Evolutionary conservation across 2,888 invertebrate species (phyloP).

Genomic region (Scaptodrosophila latifasciaeformis): DNA sequence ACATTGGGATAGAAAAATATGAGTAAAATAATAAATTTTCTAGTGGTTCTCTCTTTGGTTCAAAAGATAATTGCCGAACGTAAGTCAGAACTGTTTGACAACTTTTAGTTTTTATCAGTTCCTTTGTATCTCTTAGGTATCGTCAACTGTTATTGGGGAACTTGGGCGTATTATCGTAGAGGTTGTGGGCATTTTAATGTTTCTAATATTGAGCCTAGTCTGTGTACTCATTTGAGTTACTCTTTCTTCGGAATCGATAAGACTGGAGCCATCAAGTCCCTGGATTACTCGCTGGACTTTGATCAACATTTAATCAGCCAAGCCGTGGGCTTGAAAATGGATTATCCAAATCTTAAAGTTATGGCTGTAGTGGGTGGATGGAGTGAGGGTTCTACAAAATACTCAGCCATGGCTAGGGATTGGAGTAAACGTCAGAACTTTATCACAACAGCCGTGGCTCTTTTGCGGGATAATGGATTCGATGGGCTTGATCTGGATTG

Average conservation of each 20-base stretch:
- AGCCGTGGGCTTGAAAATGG: slow-evolving; percentile 44
- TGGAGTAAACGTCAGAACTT: slow-evolving; percentile 82
- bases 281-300: slow-evolving; percentile 39
- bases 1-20: slow-evolving; percentile 28
- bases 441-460: slow-evolving; percentile 82
- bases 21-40: slow-evolving; percentile 20
- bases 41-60: slow-evolving; percentile 15
- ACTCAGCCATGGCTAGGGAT: slow-evolving; percentile 86
- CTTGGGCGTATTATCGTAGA: slow-evolving; percentile 56
- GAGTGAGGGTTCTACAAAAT: slow-evolving; percentile 93
- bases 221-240: slow-evolving; percentile 65
- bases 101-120: not conserved
- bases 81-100: slow-evolving; percentile 12
- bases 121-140: slow-evolving; percentile 33
- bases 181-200: slow-evolving; percentile 53
- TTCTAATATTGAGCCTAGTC: slow-evolving; percentile 42
- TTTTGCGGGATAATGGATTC: slow-evolving; percentile 85
- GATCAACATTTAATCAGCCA: slow-evolving; percentile 36
- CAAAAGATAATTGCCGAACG: slow-evolving; percentile 28
- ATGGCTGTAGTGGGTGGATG: slow-evolving; percentile 93
- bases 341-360: slow-evolving; percentile 77
- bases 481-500: slow-evolving; percentile 94
- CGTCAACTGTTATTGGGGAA: slow-evolving; percentile 61
- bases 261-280: slow-evolving; percentile 35
- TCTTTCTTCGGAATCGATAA: slow-evolving; percentile 59